Percentiles rank a stretch among this genome's conserved stretches.
These are phyloP conservation scores for Allacma fusca DNA, from an alignment of 2,888 invertebrate species.

Conservation along the genomic window DNA sequence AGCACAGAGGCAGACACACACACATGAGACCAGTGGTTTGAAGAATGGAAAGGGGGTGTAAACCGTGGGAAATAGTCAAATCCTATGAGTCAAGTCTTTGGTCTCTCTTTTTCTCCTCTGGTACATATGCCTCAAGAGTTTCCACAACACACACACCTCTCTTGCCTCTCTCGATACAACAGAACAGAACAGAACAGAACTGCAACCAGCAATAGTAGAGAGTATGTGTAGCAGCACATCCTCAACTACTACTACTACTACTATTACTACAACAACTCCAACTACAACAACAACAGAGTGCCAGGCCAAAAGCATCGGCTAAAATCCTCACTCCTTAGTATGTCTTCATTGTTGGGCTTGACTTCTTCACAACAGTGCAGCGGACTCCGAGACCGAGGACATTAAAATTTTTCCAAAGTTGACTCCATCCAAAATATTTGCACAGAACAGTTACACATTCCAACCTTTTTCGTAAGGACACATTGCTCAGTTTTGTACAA, in stretches of 20 bases:
- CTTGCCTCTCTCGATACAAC: background rate
- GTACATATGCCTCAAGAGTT: background rate
- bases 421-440: background rate
- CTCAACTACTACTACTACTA: no score
- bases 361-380: slow-evolving; percentile 2
- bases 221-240: no score
- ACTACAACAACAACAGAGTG: no score
- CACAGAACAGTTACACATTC: background rate
- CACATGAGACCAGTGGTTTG: background rate
- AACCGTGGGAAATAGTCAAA: slow-evolving; percentile 29
- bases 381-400: background rate
- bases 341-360: slow-evolving; percentile 13
- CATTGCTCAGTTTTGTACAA: no score
- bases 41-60: slow-evolving; percentile 28
- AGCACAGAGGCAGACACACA: no score
- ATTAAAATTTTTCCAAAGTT: background rate
- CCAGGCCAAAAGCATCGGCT: background rate
- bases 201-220: no score
- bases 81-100: slow-evolving; percentile 18
- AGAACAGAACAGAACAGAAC: background rate
- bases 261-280: no score
- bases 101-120: background rate
- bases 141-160: no score
- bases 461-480: no score
- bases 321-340: background rate